A percentile compares a stretch with the other conserved stretches of the same genome.
phyloP scores from a whole-genome alignment of 2,888 invertebrate species.

The Zootermopsis nevadensis region DNA sequence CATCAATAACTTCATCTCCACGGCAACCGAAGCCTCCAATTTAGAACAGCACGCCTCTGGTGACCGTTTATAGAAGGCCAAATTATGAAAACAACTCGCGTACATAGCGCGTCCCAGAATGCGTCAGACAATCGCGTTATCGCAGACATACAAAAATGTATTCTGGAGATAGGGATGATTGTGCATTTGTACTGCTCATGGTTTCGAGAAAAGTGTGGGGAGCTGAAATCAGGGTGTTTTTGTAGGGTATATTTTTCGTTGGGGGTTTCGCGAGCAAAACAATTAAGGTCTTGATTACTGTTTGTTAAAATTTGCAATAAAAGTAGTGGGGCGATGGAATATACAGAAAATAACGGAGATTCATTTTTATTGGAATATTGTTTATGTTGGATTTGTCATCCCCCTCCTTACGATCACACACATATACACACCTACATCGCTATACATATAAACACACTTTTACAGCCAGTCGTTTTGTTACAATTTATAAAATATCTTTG shows the following conservation, averaged over 20 bases:
- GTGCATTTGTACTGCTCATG: neutral
- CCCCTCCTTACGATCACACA: too few relatives aligned
- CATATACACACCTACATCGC: too few relatives aligned
- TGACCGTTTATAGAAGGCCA: neutral
- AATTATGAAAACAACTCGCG: neutral
- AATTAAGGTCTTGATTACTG: neutral
- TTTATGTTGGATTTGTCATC: too few relatives aligned
- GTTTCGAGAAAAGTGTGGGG: neutral
- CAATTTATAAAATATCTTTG: too few relatives aligned
- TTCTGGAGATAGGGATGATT: neutral
- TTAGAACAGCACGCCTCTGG: neutral
- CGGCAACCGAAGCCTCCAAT: slow-evolving; percentile 1
- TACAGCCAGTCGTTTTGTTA: too few relatives aligned
- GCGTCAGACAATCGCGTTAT: neutral
- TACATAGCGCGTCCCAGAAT: neutral
- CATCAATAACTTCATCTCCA: slow-evolving; percentile 12
- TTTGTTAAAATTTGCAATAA: neutral
- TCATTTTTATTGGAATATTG: too few relatives aligned
- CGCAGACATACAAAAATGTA: neutral
- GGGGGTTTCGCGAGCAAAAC: neutral
- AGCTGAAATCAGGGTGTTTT: neutral
- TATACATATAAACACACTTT: too few relatives aligned
- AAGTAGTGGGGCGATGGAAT: neutral
- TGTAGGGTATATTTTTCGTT: neutral
- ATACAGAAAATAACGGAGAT: too few relatives aligned